phyloP scores from a whole-genome alignment of 2,113 vertebrate species.

The Pelecanoides urinatrix region DNA sequence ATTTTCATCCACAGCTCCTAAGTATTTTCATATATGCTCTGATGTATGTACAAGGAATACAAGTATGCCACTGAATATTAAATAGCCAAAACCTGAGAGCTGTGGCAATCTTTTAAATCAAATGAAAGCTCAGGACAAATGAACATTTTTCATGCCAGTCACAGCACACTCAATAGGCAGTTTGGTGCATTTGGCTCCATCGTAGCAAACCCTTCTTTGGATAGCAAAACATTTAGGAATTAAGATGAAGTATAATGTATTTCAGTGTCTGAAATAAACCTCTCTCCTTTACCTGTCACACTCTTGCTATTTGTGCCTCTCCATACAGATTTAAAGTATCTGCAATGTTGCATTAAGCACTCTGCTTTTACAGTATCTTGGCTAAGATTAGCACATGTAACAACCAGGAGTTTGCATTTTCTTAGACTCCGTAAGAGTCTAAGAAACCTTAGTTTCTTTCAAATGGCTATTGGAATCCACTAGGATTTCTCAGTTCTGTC shows the following conservation, averaged over 20 bases:
- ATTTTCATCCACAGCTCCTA: background rate
- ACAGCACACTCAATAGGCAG: rapidly evolving
- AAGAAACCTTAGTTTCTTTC: background rate
- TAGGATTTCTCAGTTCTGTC: background rate
- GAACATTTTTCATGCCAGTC: background rate
- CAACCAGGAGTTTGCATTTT: background rate
- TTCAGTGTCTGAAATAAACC: background rate
- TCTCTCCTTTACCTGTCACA: background rate
- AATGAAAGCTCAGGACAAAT: background rate
- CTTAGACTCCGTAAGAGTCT: background rate
- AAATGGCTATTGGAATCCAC: background rate
- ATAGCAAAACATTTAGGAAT: background rate
- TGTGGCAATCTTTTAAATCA: background rate
- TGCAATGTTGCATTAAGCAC: background rate
- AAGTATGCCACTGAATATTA: background rate
- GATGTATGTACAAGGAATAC: background rate
- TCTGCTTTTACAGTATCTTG: background rate
- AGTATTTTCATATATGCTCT: background rate
- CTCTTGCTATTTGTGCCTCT: background rate
- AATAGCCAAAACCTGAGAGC: background rate
- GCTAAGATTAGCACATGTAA: background rate
- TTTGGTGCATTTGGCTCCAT: background rate
- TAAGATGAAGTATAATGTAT: background rate
- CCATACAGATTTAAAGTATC: background rate
- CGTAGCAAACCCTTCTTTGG: background rate